Conservation (phyloP, 2,797 vertebrate species). For the Scomberomorus guttatus region DNA sequence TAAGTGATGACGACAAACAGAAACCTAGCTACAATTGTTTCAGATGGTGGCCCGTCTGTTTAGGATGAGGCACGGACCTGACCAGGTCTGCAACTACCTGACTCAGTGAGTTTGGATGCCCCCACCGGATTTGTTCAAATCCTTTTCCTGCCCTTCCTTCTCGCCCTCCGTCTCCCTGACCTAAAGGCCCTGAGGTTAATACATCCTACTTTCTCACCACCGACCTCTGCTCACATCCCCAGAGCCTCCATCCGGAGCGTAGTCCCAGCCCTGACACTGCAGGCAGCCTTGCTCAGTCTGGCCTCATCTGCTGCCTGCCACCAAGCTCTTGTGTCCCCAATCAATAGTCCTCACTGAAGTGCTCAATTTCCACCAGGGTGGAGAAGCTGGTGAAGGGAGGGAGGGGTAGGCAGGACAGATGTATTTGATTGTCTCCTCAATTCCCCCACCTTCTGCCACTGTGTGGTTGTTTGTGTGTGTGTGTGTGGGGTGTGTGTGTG, state of each 20-base stretch:
- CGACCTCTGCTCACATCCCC: constrained; percentile 54
- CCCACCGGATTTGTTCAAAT: constrained; percentile 26
- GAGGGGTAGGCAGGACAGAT: constrained; percentile 78
- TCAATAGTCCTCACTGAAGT: constrained; percentile 86
- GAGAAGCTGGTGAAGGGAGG: constrained; percentile 64
- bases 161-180: constrained; percentile 40
- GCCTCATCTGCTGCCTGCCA: constrained; percentile 83
- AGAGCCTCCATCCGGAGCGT: constrained; percentile 59
- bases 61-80: constrained; percentile 10
- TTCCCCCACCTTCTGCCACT: constrained; percentile 81
- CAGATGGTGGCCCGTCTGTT: constrained; percentile 38
- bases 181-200: constrained; percentile 70
- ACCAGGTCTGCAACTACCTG: constrained; percentile 8
- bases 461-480: constrained; percentile 61
- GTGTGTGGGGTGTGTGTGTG: constrained; percentile 52
- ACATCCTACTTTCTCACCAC: constrained; percentile 62
- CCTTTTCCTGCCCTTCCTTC: constrained; percentile 31
- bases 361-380: constrained; percentile 85
- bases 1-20: not conserved
- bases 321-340: constrained; percentile 81
- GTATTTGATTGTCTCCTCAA: constrained; percentile 87
- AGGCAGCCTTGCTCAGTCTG: constrained; percentile 65
- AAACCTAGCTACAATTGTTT: not conserved
- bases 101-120: constrained; percentile 2
- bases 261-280: constrained; percentile 63